Evolutionary conservation across 1,140 invertebrate genomes (phyloP), one percentile per base, ranked within the genome.

Genomic region (Philotrypesis tridentata): DNA sequence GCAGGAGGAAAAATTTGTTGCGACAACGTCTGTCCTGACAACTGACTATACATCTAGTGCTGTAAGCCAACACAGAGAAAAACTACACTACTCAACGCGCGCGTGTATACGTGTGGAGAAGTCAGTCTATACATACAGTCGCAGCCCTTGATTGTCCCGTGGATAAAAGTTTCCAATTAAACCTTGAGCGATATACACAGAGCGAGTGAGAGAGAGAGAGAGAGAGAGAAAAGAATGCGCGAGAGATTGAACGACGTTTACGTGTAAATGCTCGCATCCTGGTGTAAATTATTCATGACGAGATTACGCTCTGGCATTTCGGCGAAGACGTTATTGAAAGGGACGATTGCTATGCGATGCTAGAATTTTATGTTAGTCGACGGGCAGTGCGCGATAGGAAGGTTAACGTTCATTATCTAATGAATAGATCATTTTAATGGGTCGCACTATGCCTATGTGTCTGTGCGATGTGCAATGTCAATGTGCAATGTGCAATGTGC

Each of bases 261-360:
- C 61, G 75, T 77, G 37, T 63, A 77, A 77, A 77, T 77, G 75
- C 17, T 9, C 33, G 17, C 21, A 11, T 0, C 61, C 43, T 17
- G 74, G 23, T n/a, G 75, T 77, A 77, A 77, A 77, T 77, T 77
- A 68, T 77, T 77, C 75, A 77, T 77, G 75, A 77, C 29, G 48
- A n/a, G 29, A 74, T 74, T 74, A 60, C 33, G 48, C 48, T 27
- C 48, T 60, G 17, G 29, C 48, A n/a, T 65, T 65, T 65, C 61
- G 25, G 61, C 61, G 25, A 9, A 27, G 61, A 14, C 61, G 61
- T 12, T 65, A 65, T 65, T 65, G 61, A 65, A 65, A 65, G 48
- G 48, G 21, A 55, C 21, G 21, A 55, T 55, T 17, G 48, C 48
- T 55, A 6, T 25, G 25, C 23, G n/a, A 65, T 65, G 17, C 25